Base-by-base conservation (phyloP, 2,797 vertebrate genomes). In the Coilia nasus region DNA sequence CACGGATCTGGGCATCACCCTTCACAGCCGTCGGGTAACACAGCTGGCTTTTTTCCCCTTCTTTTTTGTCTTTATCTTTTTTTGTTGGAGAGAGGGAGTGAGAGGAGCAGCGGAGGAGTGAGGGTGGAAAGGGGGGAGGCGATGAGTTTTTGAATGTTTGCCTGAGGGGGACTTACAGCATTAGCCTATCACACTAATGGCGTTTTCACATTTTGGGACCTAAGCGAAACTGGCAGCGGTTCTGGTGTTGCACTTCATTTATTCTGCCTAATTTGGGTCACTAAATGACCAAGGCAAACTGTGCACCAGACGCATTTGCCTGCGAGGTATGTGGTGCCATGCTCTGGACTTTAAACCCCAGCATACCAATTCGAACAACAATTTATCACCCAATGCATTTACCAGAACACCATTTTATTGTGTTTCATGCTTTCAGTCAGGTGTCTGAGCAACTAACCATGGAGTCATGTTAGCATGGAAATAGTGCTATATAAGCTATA, bases 211-310 rank as follows among this genome's bases (percentile, higher is more conserved):
- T 78, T 78, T 75, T 19, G 31, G 31, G 71, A 44, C 71, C 71
- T 44, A 78, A 78, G 71, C 35, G 71, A 44, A 78, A 21, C 71
- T 78, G 71, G 71, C 71, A 78, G 35, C 21, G 71, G 71, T 78
- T 78, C 71, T 78, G 71, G 71, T 78, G 71, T n/a, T 44, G 71
- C 71, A 78, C 71, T 78, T 78, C 71, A 78, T 78, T 78, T 78
- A 78, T 78, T 78, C 71, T 78, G 71, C 71, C 71, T 78, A 78
- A 78, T 78, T 78, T 78, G 71, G 71, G 71, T 78, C 71, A 78
- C 31, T 78, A 78, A 78, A 78, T 78, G 71, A 78, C 71, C 71
- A 44, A 41, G 35, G 71, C 71, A 78, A 78, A 44, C 35, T 41
- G 71, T 78, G 71, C 71, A 78, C 31, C 35, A 78, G 71, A 44